Conservation (phyloP, 92 coral and sea anemone genomes). For the Paragorgia papillata region DNA sequence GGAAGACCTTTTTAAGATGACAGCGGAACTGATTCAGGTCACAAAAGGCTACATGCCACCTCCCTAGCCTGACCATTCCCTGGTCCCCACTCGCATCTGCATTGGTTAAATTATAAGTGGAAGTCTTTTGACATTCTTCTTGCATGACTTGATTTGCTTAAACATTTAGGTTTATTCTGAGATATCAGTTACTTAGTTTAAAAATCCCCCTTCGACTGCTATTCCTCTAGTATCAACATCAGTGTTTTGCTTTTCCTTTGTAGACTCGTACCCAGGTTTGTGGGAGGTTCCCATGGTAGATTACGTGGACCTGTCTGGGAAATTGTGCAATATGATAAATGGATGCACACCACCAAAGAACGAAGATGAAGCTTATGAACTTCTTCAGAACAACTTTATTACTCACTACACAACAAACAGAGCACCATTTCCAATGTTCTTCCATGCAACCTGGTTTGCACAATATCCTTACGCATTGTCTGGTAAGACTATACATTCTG, state of each 20-base stretch:
- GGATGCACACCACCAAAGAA: slow-evolving; percentile 60
- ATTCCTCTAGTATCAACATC: too few species aligned
- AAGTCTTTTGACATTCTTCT: too few species aligned
- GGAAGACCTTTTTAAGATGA: too few species aligned
- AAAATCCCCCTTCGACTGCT: too few species aligned
- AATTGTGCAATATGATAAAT: slow-evolving; percentile 75
- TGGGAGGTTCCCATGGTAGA: slow-evolving; percentile 98
- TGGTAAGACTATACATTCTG: slow-evolving; percentile 54
- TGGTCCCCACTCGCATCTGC: too few species aligned
- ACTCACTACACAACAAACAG: slow-evolving; percentile 77
- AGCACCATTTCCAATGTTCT: slow-evolving; percentile 95
- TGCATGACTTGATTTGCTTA: too few species aligned
- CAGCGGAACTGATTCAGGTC: too few species aligned
- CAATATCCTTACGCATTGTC: slow-evolving; percentile 49
- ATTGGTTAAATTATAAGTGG: too few species aligned
- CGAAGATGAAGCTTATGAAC: slow-evolving; percentile 57
- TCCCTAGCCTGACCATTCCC: too few species aligned
- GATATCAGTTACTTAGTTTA: too few species aligned
- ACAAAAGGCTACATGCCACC: too few species aligned
- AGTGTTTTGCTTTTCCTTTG: background rate
- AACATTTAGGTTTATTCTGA: too few species aligned
- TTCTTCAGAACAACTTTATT: slow-evolving; percentile 68
- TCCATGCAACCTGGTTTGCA: slow-evolving; percentile 79
- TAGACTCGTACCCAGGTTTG: slow-evolving; percentile 86
- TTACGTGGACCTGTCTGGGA: slow-evolving; percentile 64